These are phyloP conservation scores for Scaptomyza reducta DNA, from an alignment of 2,888 invertebrate genomes.

Conservation along the genomic window DNA sequence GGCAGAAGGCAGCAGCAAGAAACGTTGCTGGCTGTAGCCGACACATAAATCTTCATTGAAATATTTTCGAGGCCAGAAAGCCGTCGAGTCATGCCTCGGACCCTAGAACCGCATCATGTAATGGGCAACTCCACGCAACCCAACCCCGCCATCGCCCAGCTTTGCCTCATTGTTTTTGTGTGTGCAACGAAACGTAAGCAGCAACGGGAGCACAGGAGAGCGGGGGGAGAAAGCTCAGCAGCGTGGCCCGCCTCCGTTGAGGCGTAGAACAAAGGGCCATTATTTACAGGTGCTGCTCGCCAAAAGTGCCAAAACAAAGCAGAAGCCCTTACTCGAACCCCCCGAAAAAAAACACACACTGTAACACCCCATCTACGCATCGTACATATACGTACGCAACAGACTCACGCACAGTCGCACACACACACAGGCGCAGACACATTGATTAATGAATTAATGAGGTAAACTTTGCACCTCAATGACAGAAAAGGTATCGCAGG, in stretches of 20 bases:
- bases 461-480: conserved; percentile 79
- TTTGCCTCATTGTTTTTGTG: conserved; percentile 38
- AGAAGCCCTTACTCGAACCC: conserved; percentile 63
- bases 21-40: conserved; percentile 59
- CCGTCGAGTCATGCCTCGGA: conserved; percentile 67
- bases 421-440: conserved; percentile 69
- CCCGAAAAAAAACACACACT: conserved; percentile 20
- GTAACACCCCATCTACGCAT: conserved; percentile 16
- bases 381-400: conserved; percentile 9
- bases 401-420: conserved; percentile 17
- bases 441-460: conserved; percentile 79
- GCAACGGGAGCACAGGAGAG: conserved; percentile 31
- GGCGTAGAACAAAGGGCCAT: conserved; percentile 78
- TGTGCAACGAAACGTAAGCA: conserved; percentile 71
- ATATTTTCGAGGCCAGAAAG: conserved; percentile 49
- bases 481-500: conserved; percentile 70
- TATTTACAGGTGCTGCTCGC: conserved; percentile 78
- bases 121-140: conserved; percentile 12
- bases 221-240: conserved; percentile 13
- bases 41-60: conserved; percentile 77
- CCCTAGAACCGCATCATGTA: conserved; percentile 41
- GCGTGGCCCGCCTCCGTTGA: conserved; percentile 56
- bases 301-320: conserved; percentile 80
- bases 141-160: conserved; percentile 2
- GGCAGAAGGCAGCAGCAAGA: conserved; percentile 46